Conservation (phyloP, 35 echinoderm and acorn worm species). For the Lytechinus variegatus region DNA sequence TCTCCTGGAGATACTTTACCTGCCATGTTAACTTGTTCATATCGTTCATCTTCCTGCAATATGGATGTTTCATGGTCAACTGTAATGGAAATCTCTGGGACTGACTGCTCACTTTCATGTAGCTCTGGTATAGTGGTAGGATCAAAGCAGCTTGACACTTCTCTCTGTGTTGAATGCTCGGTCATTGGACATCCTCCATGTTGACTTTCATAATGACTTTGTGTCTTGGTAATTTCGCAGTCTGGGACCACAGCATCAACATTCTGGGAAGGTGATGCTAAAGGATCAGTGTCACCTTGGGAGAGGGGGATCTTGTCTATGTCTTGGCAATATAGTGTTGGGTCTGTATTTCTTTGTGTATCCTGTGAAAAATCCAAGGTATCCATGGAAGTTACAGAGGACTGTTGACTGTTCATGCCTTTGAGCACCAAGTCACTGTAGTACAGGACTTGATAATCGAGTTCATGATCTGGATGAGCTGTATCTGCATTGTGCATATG, state of each 20-base stretch:
- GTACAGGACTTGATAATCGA: neutral
- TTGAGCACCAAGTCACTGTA: neutral
- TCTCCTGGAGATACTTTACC: neutral
- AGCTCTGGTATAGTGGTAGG: neutral
- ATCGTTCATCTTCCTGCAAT: neutral
- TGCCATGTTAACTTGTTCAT: neutral
- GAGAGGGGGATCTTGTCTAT: neutral
- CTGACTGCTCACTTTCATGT: neutral
- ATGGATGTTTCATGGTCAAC: neutral
- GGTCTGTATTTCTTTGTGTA: neutral
- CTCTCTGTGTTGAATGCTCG: neutral
- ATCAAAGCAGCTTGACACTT: neutral
- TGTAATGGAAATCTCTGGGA: neutral
- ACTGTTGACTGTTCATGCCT: neutral
- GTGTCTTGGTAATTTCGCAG: neutral
- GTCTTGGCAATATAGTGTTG: neutral
- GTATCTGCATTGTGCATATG: neutral
- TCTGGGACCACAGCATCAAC: constrained; percentile 21
- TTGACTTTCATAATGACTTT: neutral
- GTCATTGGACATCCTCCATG: neutral
- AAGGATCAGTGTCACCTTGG: neutral
- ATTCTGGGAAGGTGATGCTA: neutral
- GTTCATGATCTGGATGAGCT: neutral
- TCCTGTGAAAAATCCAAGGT: constrained; percentile 42
- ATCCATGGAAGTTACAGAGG: constrained; percentile 38